Conservation (phyloP, 2,888 invertebrate genomes). For the Bombylius major region DNA sequence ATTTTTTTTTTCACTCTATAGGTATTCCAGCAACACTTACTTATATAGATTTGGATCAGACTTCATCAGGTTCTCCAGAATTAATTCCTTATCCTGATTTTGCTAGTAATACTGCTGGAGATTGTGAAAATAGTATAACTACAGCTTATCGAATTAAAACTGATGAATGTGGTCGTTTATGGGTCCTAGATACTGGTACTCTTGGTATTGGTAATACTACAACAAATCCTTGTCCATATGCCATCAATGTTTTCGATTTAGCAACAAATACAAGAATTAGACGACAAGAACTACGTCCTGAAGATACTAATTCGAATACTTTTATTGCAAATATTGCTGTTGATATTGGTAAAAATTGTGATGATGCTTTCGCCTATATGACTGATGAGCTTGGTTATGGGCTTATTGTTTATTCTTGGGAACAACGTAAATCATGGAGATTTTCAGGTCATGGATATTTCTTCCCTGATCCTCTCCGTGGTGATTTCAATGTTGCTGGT, state of each 20-base stretch:
- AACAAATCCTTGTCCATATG: constrained; percentile 66
- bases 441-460: constrained; percentile 63
- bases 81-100: constrained; percentile 68
- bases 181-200: constrained; percentile 75
- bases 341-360: constrained; percentile 60
- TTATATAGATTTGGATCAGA: constrained; percentile 57
- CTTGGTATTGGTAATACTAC: constrained; percentile 66
- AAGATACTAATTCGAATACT: constrained; percentile 62
- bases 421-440: constrained; percentile 65
- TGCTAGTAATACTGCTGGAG: constrained; percentile 59
- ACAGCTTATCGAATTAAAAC: constrained; percentile 70
- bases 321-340: constrained; percentile 81
- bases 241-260: constrained; percentile 64
- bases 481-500: constrained; percentile 66
- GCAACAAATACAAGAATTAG: constrained; percentile 57
- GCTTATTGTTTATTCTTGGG: constrained; percentile 65
- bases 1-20: constrained; percentile 24
- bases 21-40: constrained; percentile 72
- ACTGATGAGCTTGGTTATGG: constrained; percentile 75
- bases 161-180: constrained; percentile 65
- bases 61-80: constrained; percentile 56
- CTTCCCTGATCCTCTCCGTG: constrained; percentile 65
- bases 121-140: constrained; percentile 59
- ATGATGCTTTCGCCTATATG: constrained; percentile 66
- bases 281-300: constrained; percentile 52